phyloP scores from a whole-genome alignment of 2,888 invertebrate species.

The Polietes domitor region DNA sequence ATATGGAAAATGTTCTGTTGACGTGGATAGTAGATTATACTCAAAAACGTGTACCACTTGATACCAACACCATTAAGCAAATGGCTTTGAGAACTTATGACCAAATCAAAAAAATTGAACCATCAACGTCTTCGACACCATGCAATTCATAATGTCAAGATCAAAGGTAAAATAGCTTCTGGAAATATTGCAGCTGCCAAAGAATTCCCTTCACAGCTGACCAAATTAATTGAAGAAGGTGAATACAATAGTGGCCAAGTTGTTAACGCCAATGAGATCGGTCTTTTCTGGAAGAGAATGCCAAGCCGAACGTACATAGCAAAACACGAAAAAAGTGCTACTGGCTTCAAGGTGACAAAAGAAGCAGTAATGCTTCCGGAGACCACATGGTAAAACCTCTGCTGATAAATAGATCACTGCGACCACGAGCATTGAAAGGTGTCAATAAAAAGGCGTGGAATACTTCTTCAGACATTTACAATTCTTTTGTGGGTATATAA shows the following conservation, averaged over 20 bases:
- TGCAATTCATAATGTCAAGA: conserved; percentile 69
- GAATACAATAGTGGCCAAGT: conserved; percentile 71
- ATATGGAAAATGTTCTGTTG: conserved; percentile 27
- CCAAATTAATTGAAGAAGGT: conserved; percentile 69
- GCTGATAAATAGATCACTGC: too few relatives aligned
- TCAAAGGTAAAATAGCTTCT: conserved; percentile 68
- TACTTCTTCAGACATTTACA: too few relatives aligned
- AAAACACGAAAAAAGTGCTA: conserved; percentile 71
- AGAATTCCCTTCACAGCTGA: conserved; percentile 58
- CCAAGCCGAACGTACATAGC: conserved; percentile 73
- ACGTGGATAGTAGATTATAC: conserved; percentile 23
- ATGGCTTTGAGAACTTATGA: conserved; percentile 44
- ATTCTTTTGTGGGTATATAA: too few relatives aligned
- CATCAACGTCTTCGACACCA: conserved; percentile 42
- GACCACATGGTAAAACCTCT: too few relatives aligned
- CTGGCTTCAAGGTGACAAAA: conserved; percentile 69
- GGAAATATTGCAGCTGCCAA: conserved; percentile 65
- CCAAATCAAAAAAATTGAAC: conserved; percentile 25
- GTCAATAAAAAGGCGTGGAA: too few relatives aligned
- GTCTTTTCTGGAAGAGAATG: conserved; percentile 73
- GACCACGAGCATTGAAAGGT: too few relatives aligned
- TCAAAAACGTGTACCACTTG: conserved; percentile 31
- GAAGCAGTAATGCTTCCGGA: conserved; percentile 70
- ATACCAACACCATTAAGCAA: conserved; percentile 40
- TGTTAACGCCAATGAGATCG: conserved; percentile 72